These are phyloP conservation scores for Trichechus manatus DNA, from an alignment of 2,113 vertebrate genomes.

Conservation along the genomic window DNA sequence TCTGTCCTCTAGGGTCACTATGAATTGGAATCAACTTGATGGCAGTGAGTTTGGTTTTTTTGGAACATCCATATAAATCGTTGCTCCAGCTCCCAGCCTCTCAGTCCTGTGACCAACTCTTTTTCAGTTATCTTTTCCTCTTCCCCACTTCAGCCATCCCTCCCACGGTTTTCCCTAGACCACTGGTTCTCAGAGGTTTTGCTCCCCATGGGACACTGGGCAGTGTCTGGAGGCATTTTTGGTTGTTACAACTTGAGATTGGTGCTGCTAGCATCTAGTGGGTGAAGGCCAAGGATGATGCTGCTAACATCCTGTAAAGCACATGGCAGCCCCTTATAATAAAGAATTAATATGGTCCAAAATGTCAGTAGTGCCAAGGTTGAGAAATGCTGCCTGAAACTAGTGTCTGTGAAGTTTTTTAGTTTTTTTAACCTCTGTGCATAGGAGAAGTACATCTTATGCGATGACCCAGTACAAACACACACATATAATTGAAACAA, in stretches of 20 bases:
- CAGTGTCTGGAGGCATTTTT: background rate
- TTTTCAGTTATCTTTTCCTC: background rate
- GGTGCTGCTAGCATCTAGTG: background rate
- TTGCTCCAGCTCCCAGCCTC: background rate
- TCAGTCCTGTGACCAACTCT: background rate
- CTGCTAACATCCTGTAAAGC: background rate
- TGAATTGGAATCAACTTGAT: too few relatives aligned
- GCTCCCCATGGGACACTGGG: background rate
- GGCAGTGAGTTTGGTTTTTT: too few relatives aligned
- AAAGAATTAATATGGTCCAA: background rate
- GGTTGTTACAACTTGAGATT: background rate
- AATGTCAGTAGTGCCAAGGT: background rate
- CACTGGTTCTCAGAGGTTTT: background rate
- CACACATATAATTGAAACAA: background rate
- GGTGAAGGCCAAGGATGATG: background rate
- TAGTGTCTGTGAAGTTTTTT: background rate
- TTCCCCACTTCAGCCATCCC: background rate
- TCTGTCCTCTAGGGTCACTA: too few relatives aligned
- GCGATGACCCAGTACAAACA: background rate
- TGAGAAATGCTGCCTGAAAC: background rate
- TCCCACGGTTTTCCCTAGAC: background rate
- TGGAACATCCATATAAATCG: background rate
- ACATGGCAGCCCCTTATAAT: too few relatives aligned
- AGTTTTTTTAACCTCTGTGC: background rate
- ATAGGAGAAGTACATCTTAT: background rate